These are phyloP conservation scores for Oxytorus armatus DNA, from an alignment of 2,888 invertebrate species.

Conservation along the genomic window DNA sequence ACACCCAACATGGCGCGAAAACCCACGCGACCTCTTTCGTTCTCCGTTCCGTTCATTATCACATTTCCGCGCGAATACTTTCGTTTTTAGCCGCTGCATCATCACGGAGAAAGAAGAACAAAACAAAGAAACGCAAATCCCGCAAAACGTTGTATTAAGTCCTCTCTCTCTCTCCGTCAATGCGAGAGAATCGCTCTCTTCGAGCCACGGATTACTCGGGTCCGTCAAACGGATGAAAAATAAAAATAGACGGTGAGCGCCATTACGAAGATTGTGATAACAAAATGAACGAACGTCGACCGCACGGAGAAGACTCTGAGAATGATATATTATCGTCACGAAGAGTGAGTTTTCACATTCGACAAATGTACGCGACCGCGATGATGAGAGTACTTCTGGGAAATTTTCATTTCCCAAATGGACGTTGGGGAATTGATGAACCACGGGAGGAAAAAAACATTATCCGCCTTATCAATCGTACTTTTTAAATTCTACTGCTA, in stretches of 20 bases:
- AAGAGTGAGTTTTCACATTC: conserved; percentile 7
- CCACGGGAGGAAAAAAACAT: neutral
- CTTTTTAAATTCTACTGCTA: too few species aligned
- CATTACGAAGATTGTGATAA: conserved; percentile 5
- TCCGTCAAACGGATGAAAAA: conserved; percentile 19
- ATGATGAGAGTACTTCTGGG: too few species aligned
- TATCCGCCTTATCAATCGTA: neutral
- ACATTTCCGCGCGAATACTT: neutral
- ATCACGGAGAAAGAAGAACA: neutral
- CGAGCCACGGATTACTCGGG: neutral
- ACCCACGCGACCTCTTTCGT: neutral
- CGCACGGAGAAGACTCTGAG: neutral
- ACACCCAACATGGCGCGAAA: neutral
- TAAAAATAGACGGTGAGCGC: neutral
- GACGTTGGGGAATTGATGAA: neutral
- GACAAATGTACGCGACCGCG: too few species aligned
- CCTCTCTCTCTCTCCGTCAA: too few species aligned
- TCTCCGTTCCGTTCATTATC: conserved; percentile 34
- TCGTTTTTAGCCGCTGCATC: neutral
- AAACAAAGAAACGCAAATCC: neutral
- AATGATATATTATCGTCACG: neutral
- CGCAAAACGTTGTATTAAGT: too few species aligned
- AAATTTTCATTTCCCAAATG: conserved; percentile 37
- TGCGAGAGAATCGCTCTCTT: too few species aligned
- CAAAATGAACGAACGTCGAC: conserved; percentile 20